Base-by-base conservation (phyloP, 2,113 vertebrate species). In the Burhinus bistriatus region DNA sequence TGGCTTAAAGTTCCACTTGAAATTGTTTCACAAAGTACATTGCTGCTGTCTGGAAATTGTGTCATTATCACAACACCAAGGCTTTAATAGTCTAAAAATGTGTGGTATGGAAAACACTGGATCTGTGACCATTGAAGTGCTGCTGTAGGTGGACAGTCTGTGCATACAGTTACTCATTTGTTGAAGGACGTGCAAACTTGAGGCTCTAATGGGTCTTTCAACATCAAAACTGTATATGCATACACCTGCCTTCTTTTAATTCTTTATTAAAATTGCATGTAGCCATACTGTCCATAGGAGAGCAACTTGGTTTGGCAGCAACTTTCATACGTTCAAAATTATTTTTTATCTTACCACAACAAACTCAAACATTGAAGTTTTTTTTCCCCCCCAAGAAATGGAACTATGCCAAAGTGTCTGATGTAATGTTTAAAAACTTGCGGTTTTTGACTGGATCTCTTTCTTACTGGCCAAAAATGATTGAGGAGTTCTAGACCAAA, bases 81-180 rank as follows among this genome's bases (percentile, higher is more conserved):
- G 51, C 84, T 90, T 95, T 62, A 90, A 30, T 26, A 80, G 66
- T 90, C 82, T 83, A 78, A 92, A 96, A 88, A 91, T 62, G 71
- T 21, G 29, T 91, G 93, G 75, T 85, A 95, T 95, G 91, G 91
- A 94, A 94, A 95, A 75, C 75, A 68, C 49, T 69, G 62, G 40
- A 64, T 69, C 66, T 91, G 7, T 80, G 75, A 71, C 84, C 55
- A 27, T 76, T 84, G 77, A 87, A 68, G 34, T 83, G 73, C 78
- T 85, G 32, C 78, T 79, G 42, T 83, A 40, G 73, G 51, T 27
- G 58, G 68, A 68, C 64, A 77, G 87, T 34, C 36, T 93, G 38
- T 89, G 83, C 77, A 49, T 94, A 65, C 65, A 51, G 32, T 87
- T 97, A 82, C 16, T 79, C 44, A 32, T 75, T 69, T 89, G 83